phyloP scores from a whole-genome alignment of 2,113 vertebrate genomes.

The Corythornis vintsioides region DNA sequence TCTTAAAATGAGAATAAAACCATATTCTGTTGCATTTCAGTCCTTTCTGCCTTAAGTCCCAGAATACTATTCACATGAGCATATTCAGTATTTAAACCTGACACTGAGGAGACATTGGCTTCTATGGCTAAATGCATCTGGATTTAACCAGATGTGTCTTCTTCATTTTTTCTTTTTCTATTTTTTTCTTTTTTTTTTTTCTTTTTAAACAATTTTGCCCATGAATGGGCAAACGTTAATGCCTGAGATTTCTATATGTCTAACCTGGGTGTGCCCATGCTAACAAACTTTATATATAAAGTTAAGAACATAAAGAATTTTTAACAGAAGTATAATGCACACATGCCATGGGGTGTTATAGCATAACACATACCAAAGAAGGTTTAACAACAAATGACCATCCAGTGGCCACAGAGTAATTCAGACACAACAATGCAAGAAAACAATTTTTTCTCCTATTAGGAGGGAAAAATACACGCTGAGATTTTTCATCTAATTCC shows the following conservation, averaged over 20 bases:
- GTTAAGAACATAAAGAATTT: neutral
- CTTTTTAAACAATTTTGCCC: neutral
- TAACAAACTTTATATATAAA: neutral
- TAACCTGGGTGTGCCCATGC: neutral
- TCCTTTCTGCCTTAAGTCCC: neutral
- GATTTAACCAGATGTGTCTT: neutral
- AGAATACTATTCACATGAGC: neutral
- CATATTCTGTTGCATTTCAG: neutral
- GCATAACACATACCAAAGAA: neutral
- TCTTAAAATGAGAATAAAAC: neutral
- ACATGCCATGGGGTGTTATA: accelerated
- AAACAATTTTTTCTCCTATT: neutral
- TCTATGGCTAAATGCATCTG: neutral
- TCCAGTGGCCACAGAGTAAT: neutral
- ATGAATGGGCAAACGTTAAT: neutral
- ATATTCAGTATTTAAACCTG: neutral
- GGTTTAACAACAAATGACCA: neutral
- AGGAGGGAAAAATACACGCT: neutral
- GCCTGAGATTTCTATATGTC: neutral
- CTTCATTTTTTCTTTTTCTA: neutral
- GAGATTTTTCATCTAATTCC: neutral
- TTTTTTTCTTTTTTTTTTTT: neutral
- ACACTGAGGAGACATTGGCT: neutral
- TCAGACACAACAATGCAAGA: neutral
- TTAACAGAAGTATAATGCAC: neutral